Evolutionary conservation across 2,888 invertebrate genomes (phyloP), one percentile per base, ranked within the genome.

Genomic region (Napeogenes sylphis): DNA sequence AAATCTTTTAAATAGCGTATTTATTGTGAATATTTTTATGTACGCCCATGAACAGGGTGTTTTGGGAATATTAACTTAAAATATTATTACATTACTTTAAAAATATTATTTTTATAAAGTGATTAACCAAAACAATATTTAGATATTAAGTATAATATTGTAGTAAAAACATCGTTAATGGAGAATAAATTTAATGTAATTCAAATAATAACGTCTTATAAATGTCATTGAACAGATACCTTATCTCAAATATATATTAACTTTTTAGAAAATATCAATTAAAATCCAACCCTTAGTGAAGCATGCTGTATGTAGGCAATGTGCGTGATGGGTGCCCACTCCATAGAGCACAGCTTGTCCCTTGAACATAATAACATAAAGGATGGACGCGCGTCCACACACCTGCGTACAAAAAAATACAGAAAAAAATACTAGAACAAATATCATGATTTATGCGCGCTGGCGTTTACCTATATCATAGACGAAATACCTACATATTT

Each of bases 301-400:
- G 35, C 84, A 79, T 2, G 75, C 82, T 82, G 79, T 86, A 77
- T 5, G 38, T 45, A 62, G 73, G 64, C 71, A 81, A 77, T 77
- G 76, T 81, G 80, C 77, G 70, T 69, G 76, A 73, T 73, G 75
- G 74, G 75, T 78, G 80, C 78, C 78, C 79, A 78, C 79, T 81
- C 76, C 69, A 79, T 70, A 64, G 68, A 35, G 71, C 71, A 79
- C 87, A 87, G 87, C 87, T 86, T 85, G 86, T 81, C 79, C 80
- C 75, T 67, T 71, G 63, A 71, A 73, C 72, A 75, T 75, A 75
- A 75, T 73, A 64, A 63, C 70, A 75, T 78, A 82, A 85, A 81
- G 83, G 86, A 86, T 88, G 85, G 85, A 79, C 87, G 79, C 80
- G 74, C 73, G 83, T 79, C 73, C 69, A 73, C 76, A 75, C 75